A percentile compares a stretch with the other conserved stretches of the same genome.
phyloP scores from a whole-genome alignment of 92 coral and sea anemone genomes.

The Bergia sp. region DNA sequence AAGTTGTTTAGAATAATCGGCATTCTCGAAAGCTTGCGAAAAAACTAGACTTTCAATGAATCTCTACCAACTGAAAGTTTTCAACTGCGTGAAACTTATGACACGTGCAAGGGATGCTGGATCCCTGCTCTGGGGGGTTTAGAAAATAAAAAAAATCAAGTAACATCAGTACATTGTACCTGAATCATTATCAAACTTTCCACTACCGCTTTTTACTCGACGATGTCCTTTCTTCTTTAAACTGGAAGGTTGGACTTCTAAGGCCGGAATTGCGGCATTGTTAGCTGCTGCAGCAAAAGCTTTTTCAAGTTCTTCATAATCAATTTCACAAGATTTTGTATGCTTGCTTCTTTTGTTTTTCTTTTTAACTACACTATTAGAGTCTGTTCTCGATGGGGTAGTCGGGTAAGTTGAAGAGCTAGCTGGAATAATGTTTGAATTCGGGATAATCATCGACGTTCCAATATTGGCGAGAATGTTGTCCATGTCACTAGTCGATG shows the following conservation, averaged over 20 bases:
- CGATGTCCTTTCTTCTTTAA: conserved; percentile 91
- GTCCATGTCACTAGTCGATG: conserved; percentile 68
- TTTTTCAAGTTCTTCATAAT: conserved; percentile 95
- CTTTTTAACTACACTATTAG: conserved; percentile 66
- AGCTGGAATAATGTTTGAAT: conserved; percentile 35
- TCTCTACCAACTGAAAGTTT: no score
- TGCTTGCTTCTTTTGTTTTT: conserved; percentile 84
- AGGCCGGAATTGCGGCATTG: conserved; percentile 60
- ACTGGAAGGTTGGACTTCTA: conserved; percentile 68
- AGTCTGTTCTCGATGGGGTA: conserved; percentile 64
- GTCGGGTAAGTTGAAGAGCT: conserved; percentile 41
- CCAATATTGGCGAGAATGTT: conserved; percentile 73
- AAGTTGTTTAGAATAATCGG: no score
- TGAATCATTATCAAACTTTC: conserved; percentile 79
- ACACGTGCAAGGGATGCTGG: background rate
- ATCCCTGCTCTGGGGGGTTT: no score
- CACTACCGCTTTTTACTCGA: conserved; percentile 84
- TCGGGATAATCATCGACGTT: conserved; percentile 59
- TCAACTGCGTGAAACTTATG: no score
- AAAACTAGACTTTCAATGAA: no score
- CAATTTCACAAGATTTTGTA: conserved; percentile 98
- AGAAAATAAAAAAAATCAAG: no score
- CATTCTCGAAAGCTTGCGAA: background rate
- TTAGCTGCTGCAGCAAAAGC: conserved; percentile 85
- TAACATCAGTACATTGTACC: conserved; percentile 46